A percentile compares a stretch with the other conserved stretches of the same genome.
These are phyloP conservation scores for Sisyra terminalis DNA, from an alignment of 2,888 invertebrate species.

Conservation along the genomic window DNA sequence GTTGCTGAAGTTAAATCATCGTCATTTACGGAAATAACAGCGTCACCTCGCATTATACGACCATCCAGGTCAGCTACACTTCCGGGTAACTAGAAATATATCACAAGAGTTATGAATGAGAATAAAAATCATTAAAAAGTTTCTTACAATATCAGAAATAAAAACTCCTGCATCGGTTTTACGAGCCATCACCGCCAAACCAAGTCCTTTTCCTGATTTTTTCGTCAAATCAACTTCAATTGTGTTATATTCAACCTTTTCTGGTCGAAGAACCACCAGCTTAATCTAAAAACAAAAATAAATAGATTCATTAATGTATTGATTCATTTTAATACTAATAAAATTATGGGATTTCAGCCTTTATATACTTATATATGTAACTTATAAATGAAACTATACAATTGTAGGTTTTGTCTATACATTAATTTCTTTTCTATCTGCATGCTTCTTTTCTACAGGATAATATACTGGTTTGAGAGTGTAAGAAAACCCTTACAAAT, in stretches of 20 bases:
- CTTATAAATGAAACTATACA: too few relatives aligned
- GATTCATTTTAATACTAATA: too few relatives aligned
- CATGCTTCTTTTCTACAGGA: too few relatives aligned
- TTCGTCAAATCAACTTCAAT: constrained; percentile 72
- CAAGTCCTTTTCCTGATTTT: constrained; percentile 77
- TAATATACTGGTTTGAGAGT: too few relatives aligned
- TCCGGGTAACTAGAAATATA: constrained; percentile 52
- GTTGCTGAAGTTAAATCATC: constrained; percentile 60
- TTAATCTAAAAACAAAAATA: constrained; percentile 40
- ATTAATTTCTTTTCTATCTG: too few relatives aligned
- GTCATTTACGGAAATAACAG: constrained; percentile 76
- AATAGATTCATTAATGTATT: neutral
- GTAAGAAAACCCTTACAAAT: too few relatives aligned
- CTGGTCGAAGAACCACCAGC: constrained; percentile 65
- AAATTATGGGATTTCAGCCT: too few relatives aligned
- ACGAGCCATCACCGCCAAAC: constrained; percentile 68
- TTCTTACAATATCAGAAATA: constrained; percentile 78
- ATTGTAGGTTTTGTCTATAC: too few relatives aligned
- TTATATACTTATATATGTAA: too few relatives aligned
- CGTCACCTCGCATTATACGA: constrained; percentile 81
- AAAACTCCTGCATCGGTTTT: constrained; percentile 71
- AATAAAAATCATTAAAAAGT: neutral
- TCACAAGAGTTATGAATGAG: constrained; percentile 8
- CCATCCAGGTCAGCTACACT: constrained; percentile 79
- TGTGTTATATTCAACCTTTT: constrained; percentile 49